Percentiles rank a stretch among this genome's conserved stretches.
These are phyloP conservation scores for Drosophila bunnanda DNA, from an alignment of 2,888 invertebrate genomes.

Conservation along the genomic window DNA sequence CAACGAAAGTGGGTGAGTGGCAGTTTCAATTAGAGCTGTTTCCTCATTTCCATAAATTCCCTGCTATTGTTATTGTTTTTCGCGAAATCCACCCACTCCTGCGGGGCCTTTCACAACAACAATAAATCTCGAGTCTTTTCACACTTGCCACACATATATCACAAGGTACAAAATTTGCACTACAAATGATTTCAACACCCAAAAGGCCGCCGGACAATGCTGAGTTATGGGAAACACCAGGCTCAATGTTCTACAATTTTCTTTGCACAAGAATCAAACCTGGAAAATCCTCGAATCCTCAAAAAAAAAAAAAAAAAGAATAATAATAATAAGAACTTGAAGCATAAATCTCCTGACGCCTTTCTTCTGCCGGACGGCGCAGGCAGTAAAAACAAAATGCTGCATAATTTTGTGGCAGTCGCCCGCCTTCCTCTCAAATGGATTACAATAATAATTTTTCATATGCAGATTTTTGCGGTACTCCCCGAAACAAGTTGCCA, in stretches of 20 bases:
- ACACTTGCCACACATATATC: slow-evolving; percentile 81
- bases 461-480: slow-evolving; percentile 74
- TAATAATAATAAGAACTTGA: no score
- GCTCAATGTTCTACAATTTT: slow-evolving; percentile 76
- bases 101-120: slow-evolving; percentile 68
- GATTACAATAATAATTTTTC: slow-evolving; percentile 81
- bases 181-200: slow-evolving; percentile 83
- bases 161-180: slow-evolving; percentile 80
- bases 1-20: slow-evolving; percentile 54
- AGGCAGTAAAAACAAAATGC: slow-evolving; percentile 72
- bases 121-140: slow-evolving; percentile 68
- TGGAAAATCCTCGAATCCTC: slow-evolving; percentile 73
- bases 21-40: slow-evolving; percentile 42
- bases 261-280: slow-evolving; percentile 71
- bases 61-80: slow-evolving; percentile 7
- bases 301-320: slow-evolving; percentile 52
- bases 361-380: slow-evolving; percentile 73
- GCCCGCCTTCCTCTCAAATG: slow-evolving; percentile 66
- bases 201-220: slow-evolving; percentile 72
- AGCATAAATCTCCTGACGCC: slow-evolving; percentile 77
- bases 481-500: slow-evolving; percentile 73
- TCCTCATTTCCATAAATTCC: slow-evolving; percentile 44
- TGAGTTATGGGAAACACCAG: slow-evolving; percentile 79
- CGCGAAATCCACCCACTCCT: slow-evolving; percentile 30
- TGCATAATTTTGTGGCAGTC: slow-evolving; percentile 74